Conservation (phyloP, 1,140 invertebrate species). For the Polypedilum vanderplanki region DNA sequence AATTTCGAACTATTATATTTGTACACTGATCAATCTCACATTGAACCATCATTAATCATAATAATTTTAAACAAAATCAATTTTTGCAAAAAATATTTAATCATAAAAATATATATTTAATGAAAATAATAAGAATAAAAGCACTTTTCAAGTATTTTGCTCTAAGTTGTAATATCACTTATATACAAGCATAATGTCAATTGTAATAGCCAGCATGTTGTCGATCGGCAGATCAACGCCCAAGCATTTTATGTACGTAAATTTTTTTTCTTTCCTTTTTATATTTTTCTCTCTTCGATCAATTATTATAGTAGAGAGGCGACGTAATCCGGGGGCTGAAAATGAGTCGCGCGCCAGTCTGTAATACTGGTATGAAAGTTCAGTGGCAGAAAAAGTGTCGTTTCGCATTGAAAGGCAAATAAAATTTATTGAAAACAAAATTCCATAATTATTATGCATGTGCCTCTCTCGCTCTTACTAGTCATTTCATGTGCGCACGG, state of each 20-base stretch:
- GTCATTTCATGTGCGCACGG: too few species aligned
- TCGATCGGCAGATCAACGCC: conserved; percentile 6
- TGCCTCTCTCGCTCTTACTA: background rate
- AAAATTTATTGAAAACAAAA: conserved; percentile 29
- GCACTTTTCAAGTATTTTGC: too few species aligned
- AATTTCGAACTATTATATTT: too few species aligned
- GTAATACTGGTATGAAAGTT: background rate
- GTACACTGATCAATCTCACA: too few species aligned
- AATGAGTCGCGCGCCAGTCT: background rate
- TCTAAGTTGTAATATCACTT: conserved; percentile 21
- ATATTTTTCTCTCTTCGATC: background rate
- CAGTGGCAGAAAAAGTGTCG: conserved; percentile 25
- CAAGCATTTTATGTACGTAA: background rate
- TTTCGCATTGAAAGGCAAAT: conserved; percentile 22
- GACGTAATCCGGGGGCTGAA: background rate
- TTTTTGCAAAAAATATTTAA: too few species aligned
- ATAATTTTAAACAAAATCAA: too few species aligned
- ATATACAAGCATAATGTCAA: background rate
- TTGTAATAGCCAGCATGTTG: conserved; percentile 24
- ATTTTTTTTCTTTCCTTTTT: background rate
- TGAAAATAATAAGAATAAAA: too few species aligned
- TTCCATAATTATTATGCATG: conserved; percentile 28
- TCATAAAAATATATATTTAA: too few species aligned
- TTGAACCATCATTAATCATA: too few species aligned
- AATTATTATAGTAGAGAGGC: background rate